Conservation (phyloP, 1,140 invertebrate genomes). For the Nylanderia fulva region DNA sequence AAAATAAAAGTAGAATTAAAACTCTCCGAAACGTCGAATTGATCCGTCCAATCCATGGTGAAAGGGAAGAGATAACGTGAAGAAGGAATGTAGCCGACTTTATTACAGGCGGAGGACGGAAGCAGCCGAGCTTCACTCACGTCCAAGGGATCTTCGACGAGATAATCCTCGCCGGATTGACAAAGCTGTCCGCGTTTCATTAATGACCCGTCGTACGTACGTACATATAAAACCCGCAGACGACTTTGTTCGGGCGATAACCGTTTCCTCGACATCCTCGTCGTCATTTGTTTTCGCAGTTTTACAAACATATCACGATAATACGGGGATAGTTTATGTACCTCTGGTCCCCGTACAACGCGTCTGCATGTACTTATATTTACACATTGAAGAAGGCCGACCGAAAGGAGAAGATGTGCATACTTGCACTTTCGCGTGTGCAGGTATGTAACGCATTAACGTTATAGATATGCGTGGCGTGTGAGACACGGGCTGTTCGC, state of each 20-base stretch:
- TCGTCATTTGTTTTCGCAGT: conserved; percentile 75
- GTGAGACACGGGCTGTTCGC: conserved; percentile 69
- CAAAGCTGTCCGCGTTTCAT: conserved; percentile 76
- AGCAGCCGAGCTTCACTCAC: conserved; percentile 62
- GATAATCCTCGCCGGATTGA: conserved; percentile 72
- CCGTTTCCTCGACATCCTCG: conserved; percentile 61
- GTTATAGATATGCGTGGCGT: conserved; percentile 76
- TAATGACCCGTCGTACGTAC: conserved; percentile 75
- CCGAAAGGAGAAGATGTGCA: conserved; percentile 11
- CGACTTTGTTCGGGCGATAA: conserved; percentile 56
- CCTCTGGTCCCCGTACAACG: neutral
- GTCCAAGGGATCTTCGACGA: conserved; percentile 68
- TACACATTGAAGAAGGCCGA: neutral
- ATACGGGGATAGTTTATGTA: conserved; percentile 76
- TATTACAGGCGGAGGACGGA: conserved; percentile 51
- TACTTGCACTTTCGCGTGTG: conserved; percentile 60
- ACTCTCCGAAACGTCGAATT: neutral
- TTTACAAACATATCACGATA: conserved; percentile 76
- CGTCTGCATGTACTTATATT: neutral
- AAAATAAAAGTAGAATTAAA: neutral
- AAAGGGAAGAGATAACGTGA: too few species aligned
- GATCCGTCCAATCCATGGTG: neutral
- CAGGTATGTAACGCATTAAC: conserved; percentile 77
- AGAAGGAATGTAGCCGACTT: conserved; percentile 13
- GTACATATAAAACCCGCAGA: conserved; percentile 68